Base-by-base conservation (phyloP, 37 sponge, comb jelly and placozoan genomes). In the Oopsacas minuta region DNA sequence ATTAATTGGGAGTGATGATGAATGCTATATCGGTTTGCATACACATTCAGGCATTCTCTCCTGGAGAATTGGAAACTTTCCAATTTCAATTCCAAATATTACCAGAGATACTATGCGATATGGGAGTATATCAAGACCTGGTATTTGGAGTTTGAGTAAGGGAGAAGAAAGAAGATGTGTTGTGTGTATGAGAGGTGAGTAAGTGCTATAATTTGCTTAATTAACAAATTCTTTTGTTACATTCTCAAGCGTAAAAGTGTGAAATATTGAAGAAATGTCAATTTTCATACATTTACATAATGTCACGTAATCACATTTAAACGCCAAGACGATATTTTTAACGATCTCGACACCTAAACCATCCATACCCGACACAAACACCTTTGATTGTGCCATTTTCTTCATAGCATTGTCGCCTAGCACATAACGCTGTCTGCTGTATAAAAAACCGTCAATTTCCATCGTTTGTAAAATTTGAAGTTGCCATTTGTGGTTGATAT, bases 351-450 rank as follows among this genome's bases (percentile, higher is more conserved):
- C 90, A 83, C 96, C 96, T 15, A 95, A 84, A 37, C 93, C 93
- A 52, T 90, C 92, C 36, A 95, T 46, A 34, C 96, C 96, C 86
- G 90, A 90, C 23, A 95, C 35, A 69, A 95, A 93, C 28, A 95
- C 90, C n/a, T 61, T 88, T 52, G 93, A 89, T 0, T 39, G 46
- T 1, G 96, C 91, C 91, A 95, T 92, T n/a, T 84, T 39, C 15
- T 87, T 85, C 96, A 95, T 95, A 20, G 96, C 96, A 88, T 36
- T 87, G 86, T 95, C 93, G 46, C 96, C 96, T 61, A 95, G 85
- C 22, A 95, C 91, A 88, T 95, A 95, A 10, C 93, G 86, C 85
- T 95, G 96, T 36, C 96, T 93, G 52, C 96, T 95, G 90, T 93
- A 93, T 51, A 93, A 39, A 0, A 91, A 93, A 38, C 90, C 94